A percentile compares a stretch with the other conserved stretches of the same genome.
These are phyloP conservation scores for Papilio polytes DNA, from an alignment of 1,140 invertebrate genomes.

Conservation along the genomic window DNA sequence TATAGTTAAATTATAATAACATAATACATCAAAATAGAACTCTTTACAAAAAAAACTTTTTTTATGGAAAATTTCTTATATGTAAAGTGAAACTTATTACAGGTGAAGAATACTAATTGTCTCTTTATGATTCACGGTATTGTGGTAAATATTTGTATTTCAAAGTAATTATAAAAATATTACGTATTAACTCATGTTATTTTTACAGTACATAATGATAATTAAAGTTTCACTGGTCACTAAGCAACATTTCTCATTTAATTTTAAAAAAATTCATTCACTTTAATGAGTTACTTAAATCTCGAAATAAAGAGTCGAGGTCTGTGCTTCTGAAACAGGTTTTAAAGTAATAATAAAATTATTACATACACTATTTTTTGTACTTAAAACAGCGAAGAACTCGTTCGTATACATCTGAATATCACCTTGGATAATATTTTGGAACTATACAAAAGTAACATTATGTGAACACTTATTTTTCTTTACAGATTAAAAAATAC, in stretches of 20 bases:
- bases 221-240: no score
- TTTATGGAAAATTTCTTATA: no score
- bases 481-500: background rate
- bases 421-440: constrained; percentile 12
- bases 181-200: no score
- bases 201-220: no score
- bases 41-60: no score
- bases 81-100: no score
- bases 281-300: background rate
- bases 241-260: background rate
- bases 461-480: background rate
- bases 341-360: constrained; percentile 18
- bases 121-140: no score
- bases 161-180: no score
- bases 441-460: constrained; percentile 3
- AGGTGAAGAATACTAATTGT: no score
- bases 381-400: background rate
- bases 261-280: background rate
- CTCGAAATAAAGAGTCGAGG: background rate
- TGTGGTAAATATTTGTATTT: no score
- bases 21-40: no score
- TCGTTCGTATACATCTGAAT: background rate
- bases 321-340: constrained; percentile 17
- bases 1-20: no score
- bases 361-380: background rate